Conservation (phyloP, 2,113 vertebrate species). For the Callipepla californica region DNA sequence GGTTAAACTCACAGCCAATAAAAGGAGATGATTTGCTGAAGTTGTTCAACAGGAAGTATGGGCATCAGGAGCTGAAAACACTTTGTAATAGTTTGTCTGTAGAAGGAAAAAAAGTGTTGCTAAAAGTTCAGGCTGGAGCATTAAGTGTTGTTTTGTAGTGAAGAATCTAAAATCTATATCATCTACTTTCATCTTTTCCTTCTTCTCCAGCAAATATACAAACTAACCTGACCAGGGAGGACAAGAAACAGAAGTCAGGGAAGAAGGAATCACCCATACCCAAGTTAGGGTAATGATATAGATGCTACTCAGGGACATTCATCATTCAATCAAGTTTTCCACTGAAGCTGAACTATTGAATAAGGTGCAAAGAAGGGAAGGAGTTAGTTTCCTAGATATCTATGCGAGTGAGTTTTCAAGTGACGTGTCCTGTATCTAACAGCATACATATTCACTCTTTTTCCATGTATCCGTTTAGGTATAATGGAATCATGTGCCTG, state of each 20-base stretch:
- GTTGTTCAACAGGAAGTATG: neutral
- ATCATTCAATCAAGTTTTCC: neutral
- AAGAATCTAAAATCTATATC: neutral
- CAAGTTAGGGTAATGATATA: neutral
- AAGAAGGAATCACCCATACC: neutral
- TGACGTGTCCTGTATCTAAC: neutral
- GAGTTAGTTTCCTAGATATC: neutral
- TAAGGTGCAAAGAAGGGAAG: neutral
- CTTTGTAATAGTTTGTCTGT: neutral
- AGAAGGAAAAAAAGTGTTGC: neutral
- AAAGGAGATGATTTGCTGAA: neutral
- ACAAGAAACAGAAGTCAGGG: neutral
- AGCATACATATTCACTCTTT: neutral
- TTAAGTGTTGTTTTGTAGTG: neutral
- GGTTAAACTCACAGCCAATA: neutral
- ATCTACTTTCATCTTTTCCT: neutral
- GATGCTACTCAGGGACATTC: neutral
- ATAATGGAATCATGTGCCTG: neutral
- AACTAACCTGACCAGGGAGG: neutral
- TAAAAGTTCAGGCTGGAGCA: neutral
- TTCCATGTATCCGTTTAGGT: neutral
- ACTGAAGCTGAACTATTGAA: neutral
- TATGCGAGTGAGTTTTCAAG: neutral
- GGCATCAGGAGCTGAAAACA: neutral
- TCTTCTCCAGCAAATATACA: neutral